Percentiles rank a stretch among this genome's conserved stretches.
phyloP scores from a whole-genome alignment of 1,140 invertebrate species.

The Aradophagus sp. region DNA sequence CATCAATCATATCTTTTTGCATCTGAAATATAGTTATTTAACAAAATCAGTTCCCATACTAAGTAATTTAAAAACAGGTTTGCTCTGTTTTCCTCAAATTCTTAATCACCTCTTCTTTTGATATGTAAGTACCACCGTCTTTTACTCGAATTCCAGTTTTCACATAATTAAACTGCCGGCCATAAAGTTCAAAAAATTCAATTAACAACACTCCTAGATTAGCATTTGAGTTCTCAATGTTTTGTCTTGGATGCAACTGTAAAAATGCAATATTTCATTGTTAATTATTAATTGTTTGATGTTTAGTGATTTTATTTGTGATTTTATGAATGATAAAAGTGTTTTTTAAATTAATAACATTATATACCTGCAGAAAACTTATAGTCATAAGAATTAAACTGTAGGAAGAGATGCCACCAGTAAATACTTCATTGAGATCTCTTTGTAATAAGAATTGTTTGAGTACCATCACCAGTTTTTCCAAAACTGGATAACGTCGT shows the following conservation, averaged over 20 bases:
- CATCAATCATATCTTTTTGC: constrained; percentile 93
- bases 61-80: too few relatives aligned
- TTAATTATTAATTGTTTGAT: too few relatives aligned
- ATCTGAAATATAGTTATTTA: constrained; percentile 76
- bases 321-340: too few relatives aligned
- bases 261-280: constrained; percentile 9
- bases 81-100: too few relatives aligned
- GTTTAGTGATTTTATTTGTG: too few relatives aligned
- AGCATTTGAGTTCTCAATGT: constrained; percentile 77
- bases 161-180: constrained; percentile 96
- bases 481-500: constrained; percentile 86
- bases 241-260: constrained; percentile 84
- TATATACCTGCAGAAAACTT: constrained; percentile 94
- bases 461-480: constrained; percentile 95
- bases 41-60: too few relatives aligned
- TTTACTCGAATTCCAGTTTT: constrained; percentile 96
- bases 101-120: constrained; percentile 88
- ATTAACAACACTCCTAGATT: constrained; percentile 96
- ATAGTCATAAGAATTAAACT: constrained; percentile 98
- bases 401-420: constrained; percentile 98
- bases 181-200: constrained; percentile 98
- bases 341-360: too few relatives aligned
- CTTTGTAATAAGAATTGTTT: constrained; percentile 98
- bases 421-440: constrained; percentile 99
- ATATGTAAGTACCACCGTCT: constrained; percentile 94